Conservation (phyloP, 2,113 vertebrate species). For the Antechinus flavipes region DNA sequence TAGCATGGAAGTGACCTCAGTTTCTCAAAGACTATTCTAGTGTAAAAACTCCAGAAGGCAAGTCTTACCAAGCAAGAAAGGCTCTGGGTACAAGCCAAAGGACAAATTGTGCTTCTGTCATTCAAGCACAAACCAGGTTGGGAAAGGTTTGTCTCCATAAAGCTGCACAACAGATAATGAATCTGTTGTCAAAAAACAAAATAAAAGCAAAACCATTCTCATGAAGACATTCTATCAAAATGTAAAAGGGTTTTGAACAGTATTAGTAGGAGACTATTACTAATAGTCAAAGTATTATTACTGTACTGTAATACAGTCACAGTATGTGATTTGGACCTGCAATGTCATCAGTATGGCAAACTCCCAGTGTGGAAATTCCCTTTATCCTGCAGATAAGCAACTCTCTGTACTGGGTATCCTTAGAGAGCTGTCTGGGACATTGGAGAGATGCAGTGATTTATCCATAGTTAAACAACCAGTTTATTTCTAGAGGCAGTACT, state of each 20-base stretch:
- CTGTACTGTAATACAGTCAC: not conserved
- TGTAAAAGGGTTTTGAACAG: too few relatives aligned
- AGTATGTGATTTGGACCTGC: not conserved
- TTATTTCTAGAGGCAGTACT: not conserved
- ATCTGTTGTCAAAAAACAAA: not conserved
- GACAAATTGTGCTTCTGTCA: not conserved
- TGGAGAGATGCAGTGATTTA: not conserved
- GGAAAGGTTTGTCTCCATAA: not conserved
- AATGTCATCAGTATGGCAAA: not conserved
- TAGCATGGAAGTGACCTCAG: not conserved
- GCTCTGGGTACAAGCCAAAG: not conserved
- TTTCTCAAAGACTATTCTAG: not conserved
- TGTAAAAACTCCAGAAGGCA: not conserved
- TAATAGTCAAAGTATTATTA: too few relatives aligned
- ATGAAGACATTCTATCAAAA: not conserved
- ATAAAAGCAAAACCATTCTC: not conserved
- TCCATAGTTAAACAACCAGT: not conserved
- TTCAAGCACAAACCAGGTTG: not conserved
- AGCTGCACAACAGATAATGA: not conserved
- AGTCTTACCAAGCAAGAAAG: not conserved
- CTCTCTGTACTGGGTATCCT: not conserved
- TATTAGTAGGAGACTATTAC: too few relatives aligned
- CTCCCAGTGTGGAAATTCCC: not conserved
- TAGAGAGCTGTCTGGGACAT: not conserved
- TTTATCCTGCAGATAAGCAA: not conserved